Evolutionary conservation across 2,797 vertebrate species (phyloP), one percentile per base, ranked within the genome.

Genomic region (Salmo trutta): DNA sequence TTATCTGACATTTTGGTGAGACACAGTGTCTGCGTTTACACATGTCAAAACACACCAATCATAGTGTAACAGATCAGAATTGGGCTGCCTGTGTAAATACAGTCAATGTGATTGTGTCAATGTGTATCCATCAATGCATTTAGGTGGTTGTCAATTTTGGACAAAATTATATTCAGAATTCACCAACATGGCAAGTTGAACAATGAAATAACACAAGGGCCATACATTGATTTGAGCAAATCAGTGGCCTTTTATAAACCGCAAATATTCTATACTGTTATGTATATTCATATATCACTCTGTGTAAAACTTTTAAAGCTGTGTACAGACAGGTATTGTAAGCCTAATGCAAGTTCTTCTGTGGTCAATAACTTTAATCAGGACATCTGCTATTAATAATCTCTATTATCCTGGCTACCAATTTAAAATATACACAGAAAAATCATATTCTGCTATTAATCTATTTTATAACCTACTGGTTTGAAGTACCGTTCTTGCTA

Each of bases 121-220:
- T 19, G 29, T 68, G 16, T 53, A 51, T 52, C 70, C 41, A 24
- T 15, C 21, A n/a, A 52, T 53, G 47, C n/a, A 71, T 71, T 53
- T 71, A 71, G 24, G 14, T 29, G 21, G 21, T 71, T 19, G 47
- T 71, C 10, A 71, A 52, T 6, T 24, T 10, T 15, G 47, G n/a
- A 27, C 1, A 21, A 72, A 24, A 54, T 24, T 21, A 15, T 8
- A 16, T 2, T 72, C 24, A 17, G 16, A 54, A 54, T 54, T 54
- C 3, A 56, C 93, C 1, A 93, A 94, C 79, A 93, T 93, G 85
- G 90, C 92, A 84, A 94, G 91, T 79, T 95, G 93, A 72, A 66
- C 27, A 54, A 54, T 56, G 12, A 68, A 16, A 31, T 19, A 71
- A 73, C 74, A 41, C 67, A 29, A 31, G 1, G 8, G 75, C 72